These are phyloP conservation scores for Parascotia fuliginaria DNA, from an alignment of 2,888 invertebrate species.

Conservation along the genomic window DNA sequence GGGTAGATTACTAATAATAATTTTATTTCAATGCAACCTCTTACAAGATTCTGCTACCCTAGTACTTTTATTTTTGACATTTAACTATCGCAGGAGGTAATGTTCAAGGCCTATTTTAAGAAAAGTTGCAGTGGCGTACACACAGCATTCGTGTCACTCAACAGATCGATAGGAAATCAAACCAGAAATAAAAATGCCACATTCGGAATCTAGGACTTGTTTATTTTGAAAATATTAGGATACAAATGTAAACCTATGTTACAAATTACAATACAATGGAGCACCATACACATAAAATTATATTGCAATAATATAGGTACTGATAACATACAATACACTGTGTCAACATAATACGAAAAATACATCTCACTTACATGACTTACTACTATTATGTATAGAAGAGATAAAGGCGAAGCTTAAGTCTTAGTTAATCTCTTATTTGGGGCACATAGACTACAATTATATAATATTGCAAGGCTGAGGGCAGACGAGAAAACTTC, in stretches of 20 bases:
- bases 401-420: constrained; percentile 69
- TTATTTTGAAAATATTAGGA: constrained; percentile 80
- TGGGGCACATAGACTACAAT: constrained; percentile 52
- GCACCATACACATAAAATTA: constrained; percentile 81
- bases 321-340: constrained; percentile 39
- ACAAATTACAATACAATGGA: constrained; percentile 70
- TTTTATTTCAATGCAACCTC: too few species aligned
- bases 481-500: constrained; percentile 1
- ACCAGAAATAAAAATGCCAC: constrained; percentile 26
- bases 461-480: constrained; percentile 23
- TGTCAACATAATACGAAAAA: constrained; percentile 59
- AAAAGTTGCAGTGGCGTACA: too few species aligned
- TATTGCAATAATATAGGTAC: constrained; percentile 67
- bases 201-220: constrained; percentile 68
- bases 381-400: constrained; percentile 65
- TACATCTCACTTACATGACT: constrained; percentile 61
- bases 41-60: too few species aligned
- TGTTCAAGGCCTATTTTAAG: too few species aligned
- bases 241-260: constrained; percentile 80
- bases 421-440: constrained; percentile 58
- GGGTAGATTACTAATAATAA: too few species aligned
- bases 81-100: too few species aligned
- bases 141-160: too few species aligned
- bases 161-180: too few species aligned
- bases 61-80: too few species aligned